Conservation (phyloP, 2,113 vertebrate genomes). For the Dipodomys spectabilis region DNA sequence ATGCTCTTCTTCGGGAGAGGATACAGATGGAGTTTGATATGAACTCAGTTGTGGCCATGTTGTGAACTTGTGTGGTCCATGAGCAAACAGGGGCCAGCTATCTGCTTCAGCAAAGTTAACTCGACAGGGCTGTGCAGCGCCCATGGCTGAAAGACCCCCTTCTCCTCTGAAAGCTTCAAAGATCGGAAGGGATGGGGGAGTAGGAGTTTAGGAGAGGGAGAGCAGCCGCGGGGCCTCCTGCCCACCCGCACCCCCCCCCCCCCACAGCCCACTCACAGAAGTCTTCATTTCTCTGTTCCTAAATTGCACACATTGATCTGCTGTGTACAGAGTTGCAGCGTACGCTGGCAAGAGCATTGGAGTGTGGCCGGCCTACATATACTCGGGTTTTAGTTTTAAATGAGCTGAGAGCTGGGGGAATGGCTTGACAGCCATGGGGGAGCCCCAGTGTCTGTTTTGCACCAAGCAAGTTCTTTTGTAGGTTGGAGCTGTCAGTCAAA, state of each 20-base stretch:
- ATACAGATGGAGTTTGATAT: background rate
- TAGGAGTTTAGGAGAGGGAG: background rate
- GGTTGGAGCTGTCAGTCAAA: constrained; percentile 37
- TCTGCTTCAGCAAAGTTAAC: background rate
- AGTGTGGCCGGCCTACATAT: constrained; percentile 68
- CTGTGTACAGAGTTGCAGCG: constrained; percentile 68
- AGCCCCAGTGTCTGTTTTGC: background rate
- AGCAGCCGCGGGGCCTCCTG: too few species aligned
- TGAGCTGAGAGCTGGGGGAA: constrained; percentile 40
- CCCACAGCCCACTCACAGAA: background rate
- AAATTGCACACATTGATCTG: constrained; percentile 74
- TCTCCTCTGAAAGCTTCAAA: background rate
- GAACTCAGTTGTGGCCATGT: background rate
- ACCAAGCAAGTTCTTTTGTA: constrained; percentile 8
- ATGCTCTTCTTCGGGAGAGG: constrained; percentile 11
- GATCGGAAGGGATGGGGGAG: background rate
- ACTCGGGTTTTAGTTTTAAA: constrained; percentile 67
- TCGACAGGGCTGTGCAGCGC: background rate
- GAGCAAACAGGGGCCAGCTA: background rate
- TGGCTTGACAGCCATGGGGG: constrained; percentile 31
- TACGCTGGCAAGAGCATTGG: constrained; percentile 65
- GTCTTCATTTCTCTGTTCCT: constrained; percentile 72
- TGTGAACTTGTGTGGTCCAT: background rate
- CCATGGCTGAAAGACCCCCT: background rate
- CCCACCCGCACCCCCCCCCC: too few species aligned